phyloP scores from a whole-genome alignment of 2,888 invertebrate species.

The Orchesellides sinensis region DNA sequence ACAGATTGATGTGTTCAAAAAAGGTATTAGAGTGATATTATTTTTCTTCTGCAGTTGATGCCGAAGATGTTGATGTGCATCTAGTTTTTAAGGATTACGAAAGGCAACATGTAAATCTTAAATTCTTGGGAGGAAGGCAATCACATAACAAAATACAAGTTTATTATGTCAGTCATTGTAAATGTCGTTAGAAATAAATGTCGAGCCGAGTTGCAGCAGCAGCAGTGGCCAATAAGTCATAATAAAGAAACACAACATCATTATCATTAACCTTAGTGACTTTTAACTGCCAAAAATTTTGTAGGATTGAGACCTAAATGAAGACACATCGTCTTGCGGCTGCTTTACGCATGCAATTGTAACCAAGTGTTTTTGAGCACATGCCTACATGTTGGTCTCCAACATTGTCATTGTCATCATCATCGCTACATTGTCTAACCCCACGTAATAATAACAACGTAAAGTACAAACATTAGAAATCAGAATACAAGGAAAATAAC shows the following conservation, averaged over 20 bases:
- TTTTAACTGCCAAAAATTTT: constrained; percentile 8
- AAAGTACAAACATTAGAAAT: not conserved
- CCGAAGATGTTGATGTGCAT: constrained; percentile 17
- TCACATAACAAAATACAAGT: not conserved
- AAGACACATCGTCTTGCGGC: not conserved
- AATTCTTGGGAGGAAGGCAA: constrained; percentile 4
- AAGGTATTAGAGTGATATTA: constrained; percentile 49
- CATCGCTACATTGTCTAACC: not conserved
- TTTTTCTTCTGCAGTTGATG: constrained; percentile 18
- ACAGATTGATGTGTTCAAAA: constrained; percentile 57
- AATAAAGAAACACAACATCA: not conserved
- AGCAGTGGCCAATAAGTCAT: not conserved
- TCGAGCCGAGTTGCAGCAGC: not conserved
- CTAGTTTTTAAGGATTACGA: constrained; percentile 41
- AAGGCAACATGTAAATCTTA: not conserved
- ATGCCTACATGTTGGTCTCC: not conserved
- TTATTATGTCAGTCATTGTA: constrained; percentile 5
- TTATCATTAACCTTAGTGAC: not conserved
- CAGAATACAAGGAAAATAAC: not conserved
- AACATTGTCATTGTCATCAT: constrained; percentile 10
- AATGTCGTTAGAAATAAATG: constrained; percentile 6
- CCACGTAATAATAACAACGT: not conserved
- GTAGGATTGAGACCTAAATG: not conserved
- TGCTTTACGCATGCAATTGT: not conserved
- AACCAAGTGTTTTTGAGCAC: not conserved